A percentile compares a stretch with the other conserved stretches of the same genome.
These are phyloP conservation scores for Eulemur mongoz DNA, from an alignment of 2,797 vertebrate genomes.

Conservation along the genomic window DNA sequence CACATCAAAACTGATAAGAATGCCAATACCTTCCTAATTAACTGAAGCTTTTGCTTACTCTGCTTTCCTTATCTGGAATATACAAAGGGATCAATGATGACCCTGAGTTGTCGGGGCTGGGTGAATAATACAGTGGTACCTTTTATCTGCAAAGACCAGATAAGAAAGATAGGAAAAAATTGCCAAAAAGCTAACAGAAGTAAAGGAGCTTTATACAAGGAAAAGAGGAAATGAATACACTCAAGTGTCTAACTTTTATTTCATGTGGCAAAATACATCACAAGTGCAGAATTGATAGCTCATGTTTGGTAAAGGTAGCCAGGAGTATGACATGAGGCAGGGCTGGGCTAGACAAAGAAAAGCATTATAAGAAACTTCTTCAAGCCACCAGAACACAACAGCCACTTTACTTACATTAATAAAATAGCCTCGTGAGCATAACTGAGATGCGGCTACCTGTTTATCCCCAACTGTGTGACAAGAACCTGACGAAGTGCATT, in stretches of 20 bases:
- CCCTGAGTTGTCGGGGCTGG: not conserved
- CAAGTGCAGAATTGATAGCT: not conserved
- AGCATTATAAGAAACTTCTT: not conserved
- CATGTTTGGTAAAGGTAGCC: not conserved
- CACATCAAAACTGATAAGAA: not conserved
- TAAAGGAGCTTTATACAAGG: not conserved
- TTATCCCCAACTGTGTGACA: not conserved
- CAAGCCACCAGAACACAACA: not conserved
- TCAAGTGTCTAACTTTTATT: not conserved
- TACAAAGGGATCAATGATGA: conserved; percentile 20
- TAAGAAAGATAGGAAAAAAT: not conserved
- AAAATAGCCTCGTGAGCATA: not conserved
- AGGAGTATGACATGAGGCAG: not conserved
- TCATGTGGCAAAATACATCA: not conserved
- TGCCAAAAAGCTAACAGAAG: not conserved
- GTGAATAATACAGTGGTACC: not conserved
- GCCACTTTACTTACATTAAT: not conserved
- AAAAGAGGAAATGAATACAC: not conserved
- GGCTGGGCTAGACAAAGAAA: not conserved
- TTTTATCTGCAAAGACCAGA: conserved; percentile 37
- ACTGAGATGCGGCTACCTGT: not conserved
- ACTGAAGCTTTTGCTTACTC: conserved; percentile 34
- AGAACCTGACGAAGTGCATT: not conserved
- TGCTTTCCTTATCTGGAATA: conserved; percentile 32
- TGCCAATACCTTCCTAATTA: not conserved